These are phyloP conservation scores for Dolichoris vasculosae DNA, from an alignment of 1,140 invertebrate genomes.

Conservation along the genomic window DNA sequence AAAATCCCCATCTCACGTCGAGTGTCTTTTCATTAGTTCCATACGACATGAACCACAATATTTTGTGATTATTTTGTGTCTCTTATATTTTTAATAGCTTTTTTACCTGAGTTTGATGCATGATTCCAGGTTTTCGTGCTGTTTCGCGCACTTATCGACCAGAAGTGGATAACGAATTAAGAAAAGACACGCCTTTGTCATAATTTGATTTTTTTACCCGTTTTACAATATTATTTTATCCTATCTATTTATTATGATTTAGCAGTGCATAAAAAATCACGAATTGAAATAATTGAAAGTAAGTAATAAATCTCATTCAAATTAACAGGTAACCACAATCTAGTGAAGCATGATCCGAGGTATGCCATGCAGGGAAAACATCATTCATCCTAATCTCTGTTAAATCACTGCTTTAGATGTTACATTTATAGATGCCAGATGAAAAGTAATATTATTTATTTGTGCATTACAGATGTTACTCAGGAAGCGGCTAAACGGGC, in stretches of 20 bases:
- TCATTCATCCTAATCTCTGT: conserved; percentile 74
- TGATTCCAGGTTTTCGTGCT: conserved; percentile 71
- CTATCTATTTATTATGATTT: conserved; percentile 60
- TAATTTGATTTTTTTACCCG: conserved; percentile 54
- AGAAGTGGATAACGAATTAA: conserved; percentile 39
- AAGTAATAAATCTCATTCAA: conserved; percentile 71
- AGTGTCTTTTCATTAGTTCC: conserved; percentile 45
- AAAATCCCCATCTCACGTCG: conserved; percentile 30
- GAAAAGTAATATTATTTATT: conserved; percentile 56
- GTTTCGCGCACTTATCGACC: conserved; percentile 61
- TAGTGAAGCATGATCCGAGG: conserved; percentile 74
- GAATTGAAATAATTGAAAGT: conserved; percentile 62
- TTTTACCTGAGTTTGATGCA: conserved; percentile 69
- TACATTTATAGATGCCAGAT: conserved; percentile 50
- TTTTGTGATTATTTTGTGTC: conserved; percentile 53
- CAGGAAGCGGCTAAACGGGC: conserved; percentile 71
- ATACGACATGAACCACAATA: conserved; percentile 48
- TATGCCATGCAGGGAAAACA: conserved; percentile 73
- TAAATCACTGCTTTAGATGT: conserved; percentile 74
- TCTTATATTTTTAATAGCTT: conserved; percentile 59
- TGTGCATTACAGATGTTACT: conserved; percentile 71
- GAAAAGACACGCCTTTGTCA: conserved; percentile 48
- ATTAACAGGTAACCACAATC: conserved; percentile 73
- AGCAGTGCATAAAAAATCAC: conserved; percentile 68
- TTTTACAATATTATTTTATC: conserved; percentile 55